phyloP scores from a whole-genome alignment of 2,113 vertebrate species.

The Irena cyanogastra region DNA sequence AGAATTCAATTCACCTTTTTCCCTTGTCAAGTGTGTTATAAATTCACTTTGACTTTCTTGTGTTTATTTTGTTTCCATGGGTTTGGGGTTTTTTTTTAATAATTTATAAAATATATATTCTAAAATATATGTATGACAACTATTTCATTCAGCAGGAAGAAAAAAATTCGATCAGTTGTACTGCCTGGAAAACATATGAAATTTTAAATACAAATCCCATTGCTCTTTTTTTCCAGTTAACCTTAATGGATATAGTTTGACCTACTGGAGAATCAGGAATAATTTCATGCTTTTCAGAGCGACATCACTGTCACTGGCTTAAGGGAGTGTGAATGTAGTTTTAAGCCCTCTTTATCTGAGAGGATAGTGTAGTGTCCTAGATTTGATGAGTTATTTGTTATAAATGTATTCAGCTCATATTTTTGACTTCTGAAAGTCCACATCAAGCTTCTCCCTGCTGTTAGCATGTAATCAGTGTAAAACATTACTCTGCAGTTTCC shows the following conservation, averaged over 20 bases:
- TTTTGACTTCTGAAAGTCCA: conserved; percentile 5
- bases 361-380: not conserved
- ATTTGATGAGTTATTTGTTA: not conserved
- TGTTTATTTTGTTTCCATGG: not conserved
- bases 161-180: not conserved
- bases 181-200: not conserved
- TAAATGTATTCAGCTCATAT: not conserved
- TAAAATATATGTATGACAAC: not conserved
- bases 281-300: not conserved
- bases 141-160: not conserved
- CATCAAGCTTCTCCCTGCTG: conserved; percentile 29
- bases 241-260: not conserved
- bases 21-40: not conserved
- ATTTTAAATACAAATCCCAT: not conserved
- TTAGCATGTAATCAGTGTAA: conserved; percentile 37
- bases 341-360: not conserved
- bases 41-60: not conserved
- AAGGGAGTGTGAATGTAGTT: not conserved
- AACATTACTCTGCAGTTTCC: not conserved
- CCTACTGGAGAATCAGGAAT: not conserved
- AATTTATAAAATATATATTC: not conserved
- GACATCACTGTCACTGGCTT: not conserved
- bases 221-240: not conserved
- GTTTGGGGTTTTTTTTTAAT: accelerated
- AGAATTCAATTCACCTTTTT: not conserved